Base-by-base conservation (phyloP, 1,140 invertebrate species). In the Cyphomyrmex costatus region DNA sequence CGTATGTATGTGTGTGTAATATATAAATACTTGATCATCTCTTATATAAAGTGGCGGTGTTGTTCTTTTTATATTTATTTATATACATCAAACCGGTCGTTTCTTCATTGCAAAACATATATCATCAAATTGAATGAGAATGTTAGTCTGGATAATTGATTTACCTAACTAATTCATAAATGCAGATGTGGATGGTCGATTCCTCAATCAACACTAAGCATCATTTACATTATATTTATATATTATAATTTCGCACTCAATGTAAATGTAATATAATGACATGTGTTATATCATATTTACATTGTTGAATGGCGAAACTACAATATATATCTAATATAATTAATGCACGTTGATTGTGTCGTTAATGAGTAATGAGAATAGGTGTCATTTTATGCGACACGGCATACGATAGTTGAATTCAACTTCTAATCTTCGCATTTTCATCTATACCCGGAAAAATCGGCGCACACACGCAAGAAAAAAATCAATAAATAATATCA, bases 21-120 rank as follows among this genome's bases (percentile, higher is more conserved):
- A 91, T 88, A 94, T 93, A 94, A 93, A 94, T 94, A 93, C 91
- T 92, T 65, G 88, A 88, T 92, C 91, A 92, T 86, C 85, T 90
- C 86, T 90, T 93, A 87, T 71, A 42, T 91, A 92, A 92, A 93
- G 90, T 92, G 87, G 91, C 74, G 51, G 51, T 87, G 60, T 88
- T 73, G 53, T 74, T 60, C 27, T 24, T 58, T 82, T 71, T 30
- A 80, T 74, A 90, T 86, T 91, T 78, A 90, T 86, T 91, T 94
- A 94, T 92, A 71, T 94, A 93, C 93, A 93, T 89, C 88, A 86
- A 86, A 74, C 78, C 60, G 78, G 30, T 74, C 83, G 58, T 70
- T 56, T 8, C 4, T 74, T 63, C 49, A 19, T 71, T 27, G 68
- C 46, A 5, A n/a, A 21, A 8, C 21, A 65, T 61, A 68, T 36